phyloP scores from a whole-genome alignment of 1,140 invertebrate species.

The Bemisia tabaci region DNA sequence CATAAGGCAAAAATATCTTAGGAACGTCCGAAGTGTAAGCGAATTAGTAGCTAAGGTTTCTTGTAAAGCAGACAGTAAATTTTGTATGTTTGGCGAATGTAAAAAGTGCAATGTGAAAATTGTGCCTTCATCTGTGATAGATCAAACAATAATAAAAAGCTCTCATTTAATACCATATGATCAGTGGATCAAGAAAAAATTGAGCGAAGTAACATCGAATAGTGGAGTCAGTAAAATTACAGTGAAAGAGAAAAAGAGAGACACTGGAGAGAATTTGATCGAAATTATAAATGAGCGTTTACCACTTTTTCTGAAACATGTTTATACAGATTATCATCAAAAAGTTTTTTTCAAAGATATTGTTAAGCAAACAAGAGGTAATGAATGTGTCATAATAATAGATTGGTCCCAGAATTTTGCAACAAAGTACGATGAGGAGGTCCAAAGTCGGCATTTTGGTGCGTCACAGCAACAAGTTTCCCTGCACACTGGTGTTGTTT shows the following conservation, averaged over 20 bases:
- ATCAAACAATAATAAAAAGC: no score
- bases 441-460: constrained; percentile 16
- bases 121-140: no score
- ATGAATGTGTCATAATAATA: neutral
- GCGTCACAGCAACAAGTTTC: neutral
- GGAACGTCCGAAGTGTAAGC: neutral
- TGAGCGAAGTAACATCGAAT: no score
- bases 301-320: neutral
- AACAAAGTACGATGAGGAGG: constrained; percentile 12
- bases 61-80: no score
- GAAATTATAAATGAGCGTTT: neutral
- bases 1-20: constrained; percentile 1
- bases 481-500: neutral
- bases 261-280: neutral
- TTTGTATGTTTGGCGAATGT: no score
- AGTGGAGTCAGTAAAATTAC: no score
- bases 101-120: no score
- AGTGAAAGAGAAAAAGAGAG: neutral
- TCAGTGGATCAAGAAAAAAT: no score
- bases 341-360: constrained; percentile 8
- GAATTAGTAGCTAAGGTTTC: no score
- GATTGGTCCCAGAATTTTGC: constrained; percentile 13
- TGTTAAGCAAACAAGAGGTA: constrained; percentile 20
- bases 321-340: neutral
- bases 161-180: no score